These are phyloP conservation scores for Atethmia centrago DNA, from an alignment of 2,888 invertebrate genomes.

Conservation along the genomic window DNA sequence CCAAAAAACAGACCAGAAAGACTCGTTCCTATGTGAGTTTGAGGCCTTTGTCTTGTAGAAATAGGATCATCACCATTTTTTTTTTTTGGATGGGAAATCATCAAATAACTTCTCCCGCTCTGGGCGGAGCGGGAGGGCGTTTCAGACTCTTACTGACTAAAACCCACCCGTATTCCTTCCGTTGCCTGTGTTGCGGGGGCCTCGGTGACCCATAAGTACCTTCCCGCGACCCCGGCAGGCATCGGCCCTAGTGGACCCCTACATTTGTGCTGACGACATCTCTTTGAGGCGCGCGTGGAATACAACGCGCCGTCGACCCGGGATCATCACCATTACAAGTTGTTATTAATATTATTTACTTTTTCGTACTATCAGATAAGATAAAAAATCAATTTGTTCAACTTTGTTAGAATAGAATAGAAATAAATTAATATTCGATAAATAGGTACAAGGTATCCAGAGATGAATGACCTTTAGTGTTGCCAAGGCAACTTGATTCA, in stretches of 20 bases:
- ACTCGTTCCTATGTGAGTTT: neutral
- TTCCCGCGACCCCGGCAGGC: no score
- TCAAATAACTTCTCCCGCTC: no score
- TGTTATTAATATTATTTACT: neutral
- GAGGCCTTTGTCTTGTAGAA: neutral
- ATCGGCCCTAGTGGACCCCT: no score
- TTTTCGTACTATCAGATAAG: slow-evolving; percentile 6
- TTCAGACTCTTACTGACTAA: no score
- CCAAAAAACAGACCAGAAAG: neutral
- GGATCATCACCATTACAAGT: neutral
- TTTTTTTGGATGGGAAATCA: no score
- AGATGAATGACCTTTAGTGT: slow-evolving; percentile 49
- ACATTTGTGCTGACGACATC: no score
- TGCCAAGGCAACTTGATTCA: slow-evolving; percentile 25
- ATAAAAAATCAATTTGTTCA: slow-evolving; percentile 11
- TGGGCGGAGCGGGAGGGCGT: no score
- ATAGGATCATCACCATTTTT: neutral
- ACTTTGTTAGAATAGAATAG: slow-evolving; percentile 33
- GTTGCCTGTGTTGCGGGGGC: no score
- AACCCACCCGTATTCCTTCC: no score
- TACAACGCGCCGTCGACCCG: no score
- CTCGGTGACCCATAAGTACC: no score
- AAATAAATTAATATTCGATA: slow-evolving; percentile 17
- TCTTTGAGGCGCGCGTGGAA: no score
- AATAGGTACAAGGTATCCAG: slow-evolving; percentile 7